These are phyloP conservation scores for Siniperca scherzeri DNA, from an alignment of 2,797 vertebrate genomes.

Conservation along the genomic window DNA sequence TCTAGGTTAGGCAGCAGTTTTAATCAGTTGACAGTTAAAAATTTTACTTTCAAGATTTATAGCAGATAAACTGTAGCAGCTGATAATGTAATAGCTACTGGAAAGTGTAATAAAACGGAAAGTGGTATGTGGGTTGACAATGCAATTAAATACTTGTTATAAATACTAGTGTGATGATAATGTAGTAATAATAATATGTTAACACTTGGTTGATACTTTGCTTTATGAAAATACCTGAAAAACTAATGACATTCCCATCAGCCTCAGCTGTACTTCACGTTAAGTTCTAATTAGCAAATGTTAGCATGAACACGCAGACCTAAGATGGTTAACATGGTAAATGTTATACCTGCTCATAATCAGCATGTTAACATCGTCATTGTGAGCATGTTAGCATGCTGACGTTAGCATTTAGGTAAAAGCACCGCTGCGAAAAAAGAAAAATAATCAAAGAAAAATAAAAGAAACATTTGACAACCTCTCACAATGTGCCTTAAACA, in stretches of 20 bases:
- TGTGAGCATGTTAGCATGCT: slow-evolving; percentile 6
- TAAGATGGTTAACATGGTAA: too few species aligned
- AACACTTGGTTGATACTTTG: too few species aligned
- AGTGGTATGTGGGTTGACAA: not conserved
- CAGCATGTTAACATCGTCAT: not conserved
- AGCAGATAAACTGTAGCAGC: not conserved
- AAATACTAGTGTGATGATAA: not conserved
- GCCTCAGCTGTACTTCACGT: too few species aligned
- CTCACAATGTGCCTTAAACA: not conserved
- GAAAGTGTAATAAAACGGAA: not conserved
- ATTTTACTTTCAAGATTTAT: not conserved
- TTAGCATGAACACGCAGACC: too few species aligned
- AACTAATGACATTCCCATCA: not conserved
- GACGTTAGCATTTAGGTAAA: slow-evolving; percentile 10
- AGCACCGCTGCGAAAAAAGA: not conserved
- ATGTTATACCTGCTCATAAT: too few species aligned
- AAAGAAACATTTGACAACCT: not conserved
- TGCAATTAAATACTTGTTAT: not conserved
- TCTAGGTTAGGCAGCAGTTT: not conserved
- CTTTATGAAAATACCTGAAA: too few species aligned
- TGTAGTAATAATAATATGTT: not conserved
- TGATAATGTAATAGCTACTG: not conserved
- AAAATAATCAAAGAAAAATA: not conserved
- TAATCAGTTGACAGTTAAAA: not conserved
- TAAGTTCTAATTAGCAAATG: too few species aligned